A percentile compares a stretch with the other conserved stretches of the same genome.
Conservation (phyloP, 2,797 vertebrate genomes). For the Centropyge bicolor region DNA sequence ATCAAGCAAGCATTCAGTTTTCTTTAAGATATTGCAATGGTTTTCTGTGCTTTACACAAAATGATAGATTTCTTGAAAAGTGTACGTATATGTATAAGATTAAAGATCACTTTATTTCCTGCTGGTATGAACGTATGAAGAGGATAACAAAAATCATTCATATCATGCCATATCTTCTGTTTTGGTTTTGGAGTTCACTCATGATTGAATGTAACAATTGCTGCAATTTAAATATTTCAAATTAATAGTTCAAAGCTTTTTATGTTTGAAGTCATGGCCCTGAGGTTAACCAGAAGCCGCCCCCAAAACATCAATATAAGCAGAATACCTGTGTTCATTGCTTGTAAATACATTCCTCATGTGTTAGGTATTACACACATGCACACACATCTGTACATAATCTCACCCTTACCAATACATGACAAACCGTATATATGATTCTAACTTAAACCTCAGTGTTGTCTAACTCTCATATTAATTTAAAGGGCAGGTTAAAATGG, state of each 20-base stretch:
- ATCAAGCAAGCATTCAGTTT: neutral
- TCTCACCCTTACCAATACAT: neutral
- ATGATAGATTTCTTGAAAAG: neutral
- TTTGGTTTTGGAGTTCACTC: neutral
- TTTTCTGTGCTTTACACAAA: neutral
- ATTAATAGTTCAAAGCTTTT: neutral
- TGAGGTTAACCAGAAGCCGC: neutral
- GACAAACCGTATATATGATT: neutral
- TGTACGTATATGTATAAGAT: neutral
- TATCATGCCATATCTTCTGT: neutral
- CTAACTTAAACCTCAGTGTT: neutral
- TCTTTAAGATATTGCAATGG: neutral
- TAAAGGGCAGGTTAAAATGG: neutral
- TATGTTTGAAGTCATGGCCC: neutral
- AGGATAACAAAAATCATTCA: neutral
- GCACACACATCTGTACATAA: too few species aligned
- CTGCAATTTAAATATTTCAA: neutral
- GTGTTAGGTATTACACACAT: neutral
- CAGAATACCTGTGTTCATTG: neutral
- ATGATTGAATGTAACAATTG: conserved; percentile 7
- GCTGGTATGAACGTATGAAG: neutral
- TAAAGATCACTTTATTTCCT: neutral
- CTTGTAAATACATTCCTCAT: neutral
- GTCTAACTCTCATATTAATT: neutral
- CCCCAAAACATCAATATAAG: neutral